phyloP scores from a whole-genome alignment of 2,888 invertebrate species.

The Xylophagus ater region DNA sequence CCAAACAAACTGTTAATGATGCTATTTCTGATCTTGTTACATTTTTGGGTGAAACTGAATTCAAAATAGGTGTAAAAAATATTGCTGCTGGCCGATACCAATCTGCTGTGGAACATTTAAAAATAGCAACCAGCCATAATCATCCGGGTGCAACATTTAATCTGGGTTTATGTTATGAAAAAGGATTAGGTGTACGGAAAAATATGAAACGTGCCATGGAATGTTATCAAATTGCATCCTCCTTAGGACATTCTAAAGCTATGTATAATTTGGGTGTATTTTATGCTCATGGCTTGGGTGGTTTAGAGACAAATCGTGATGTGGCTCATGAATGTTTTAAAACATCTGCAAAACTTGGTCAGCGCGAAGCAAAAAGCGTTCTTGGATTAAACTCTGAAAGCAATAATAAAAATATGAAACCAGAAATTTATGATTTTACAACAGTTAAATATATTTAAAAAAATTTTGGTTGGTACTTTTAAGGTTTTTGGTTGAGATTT shows the following conservation, averaged over 20 bases:
- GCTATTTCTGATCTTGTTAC: conserved; percentile 40
- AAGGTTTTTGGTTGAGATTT: no score
- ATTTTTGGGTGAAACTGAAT: conserved; percentile 49
- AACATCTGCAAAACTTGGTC: conserved; percentile 48
- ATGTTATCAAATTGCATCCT: conserved; percentile 52
- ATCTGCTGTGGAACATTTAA: conserved; percentile 45
- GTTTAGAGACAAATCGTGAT: conserved; percentile 41
- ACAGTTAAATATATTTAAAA: no score
- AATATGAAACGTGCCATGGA: conserved; percentile 56
- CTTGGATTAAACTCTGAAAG: no score
- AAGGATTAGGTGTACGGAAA: conserved; percentile 50
- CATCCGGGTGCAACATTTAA: conserved; percentile 55
- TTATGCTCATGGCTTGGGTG: conserved; percentile 54
- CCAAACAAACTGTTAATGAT: conserved; percentile 15
- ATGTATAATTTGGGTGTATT: conserved; percentile 59
- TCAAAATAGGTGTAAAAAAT: conserved; percentile 47
- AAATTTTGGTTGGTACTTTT: no score
- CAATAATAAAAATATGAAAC: no score
- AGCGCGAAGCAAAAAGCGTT: conserved; percentile 42
- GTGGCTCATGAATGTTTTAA: conserved; percentile 45
- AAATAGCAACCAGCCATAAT: conserved; percentile 46
- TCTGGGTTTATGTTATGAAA: conserved; percentile 56
- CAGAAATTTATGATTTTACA: no score
- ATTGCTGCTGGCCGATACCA: conserved; percentile 47
- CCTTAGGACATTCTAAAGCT: conserved; percentile 52